A percentile compares a stretch with the other conserved stretches of the same genome.
These are phyloP conservation scores for Sussaba pulchella DNA, from an alignment of 2,888 invertebrate species.

Conservation along the genomic window DNA sequence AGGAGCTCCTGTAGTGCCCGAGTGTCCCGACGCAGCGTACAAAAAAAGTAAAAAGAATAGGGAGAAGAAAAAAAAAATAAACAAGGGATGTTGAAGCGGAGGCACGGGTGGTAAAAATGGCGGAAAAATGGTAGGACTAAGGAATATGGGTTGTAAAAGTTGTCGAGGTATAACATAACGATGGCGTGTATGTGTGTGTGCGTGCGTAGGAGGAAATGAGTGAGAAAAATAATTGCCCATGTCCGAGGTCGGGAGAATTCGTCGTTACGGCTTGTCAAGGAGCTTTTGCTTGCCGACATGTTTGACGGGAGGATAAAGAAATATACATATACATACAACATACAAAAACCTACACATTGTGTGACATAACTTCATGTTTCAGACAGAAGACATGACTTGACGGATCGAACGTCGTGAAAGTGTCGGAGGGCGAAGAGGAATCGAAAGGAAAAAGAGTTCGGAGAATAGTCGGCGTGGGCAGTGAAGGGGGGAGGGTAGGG, in stretches of 20 bases:
- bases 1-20: conserved; percentile 32
- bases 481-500: too few relatives aligned
- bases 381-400: conserved; percentile 6
- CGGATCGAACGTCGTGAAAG: conserved; percentile 14
- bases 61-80: not conserved
- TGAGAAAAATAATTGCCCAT: conserved; percentile 30
- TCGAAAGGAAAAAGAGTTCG: conserved; percentile 16
- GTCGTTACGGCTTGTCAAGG: not conserved
- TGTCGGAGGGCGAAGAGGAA: not conserved
- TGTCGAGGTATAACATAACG: not conserved
- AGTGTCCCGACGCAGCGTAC: conserved; percentile 14
- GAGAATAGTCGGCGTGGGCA: not conserved
- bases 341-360: too few relatives aligned
- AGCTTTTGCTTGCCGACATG: not conserved
- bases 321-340: too few relatives aligned
- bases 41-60: not conserved
- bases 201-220: conserved; percentile 13
- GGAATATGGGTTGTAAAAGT: conserved; percentile 13
- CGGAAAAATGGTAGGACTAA: not conserved
- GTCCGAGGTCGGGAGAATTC: conserved; percentile 5
- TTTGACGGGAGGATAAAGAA: not conserved
- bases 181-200: not conserved
- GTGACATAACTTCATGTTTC: not conserved
- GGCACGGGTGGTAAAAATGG: too few relatives aligned
- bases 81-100: conserved; percentile 6